These are phyloP conservation scores for Zeus faber DNA, from an alignment of 2,113 vertebrate genomes.

Conservation along the genomic window DNA sequence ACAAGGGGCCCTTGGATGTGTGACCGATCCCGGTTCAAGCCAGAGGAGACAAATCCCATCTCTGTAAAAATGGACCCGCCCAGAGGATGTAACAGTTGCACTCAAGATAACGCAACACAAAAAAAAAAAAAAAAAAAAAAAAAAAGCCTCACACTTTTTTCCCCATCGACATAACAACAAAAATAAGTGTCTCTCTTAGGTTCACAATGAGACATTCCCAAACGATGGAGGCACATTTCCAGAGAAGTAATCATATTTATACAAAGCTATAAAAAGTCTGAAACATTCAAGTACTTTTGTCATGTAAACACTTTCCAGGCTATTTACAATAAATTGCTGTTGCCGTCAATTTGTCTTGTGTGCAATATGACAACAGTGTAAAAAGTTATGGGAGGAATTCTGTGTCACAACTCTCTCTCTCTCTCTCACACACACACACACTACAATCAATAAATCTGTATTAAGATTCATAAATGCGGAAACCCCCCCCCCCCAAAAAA, in stretches of 20 bases:
- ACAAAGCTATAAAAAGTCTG: constrained; percentile 57
- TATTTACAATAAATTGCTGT: constrained; percentile 65
- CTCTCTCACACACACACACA: too few relatives aligned
- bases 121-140: too few relatives aligned
- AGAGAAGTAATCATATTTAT: constrained; percentile 66
- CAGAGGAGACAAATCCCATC: constrained; percentile 17
- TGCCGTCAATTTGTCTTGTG: constrained; percentile 44
- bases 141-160: constrained; percentile 21
- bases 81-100: constrained; percentile 45
- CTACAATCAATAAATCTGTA: too few relatives aligned
- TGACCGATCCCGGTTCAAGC: constrained; percentile 25
- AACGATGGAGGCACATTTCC: constrained; percentile 72
- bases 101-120: too few relatives aligned
- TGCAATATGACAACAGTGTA: constrained; percentile 71
- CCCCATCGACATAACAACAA: constrained; percentile 13
- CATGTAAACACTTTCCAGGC: constrained; percentile 74
- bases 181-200: constrained; percentile 64
- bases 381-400: too few relatives aligned
- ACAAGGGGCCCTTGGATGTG: too few relatives aligned
- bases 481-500: too few relatives aligned
- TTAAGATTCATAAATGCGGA: too few relatives aligned
- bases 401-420: too few relatives aligned
- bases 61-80: constrained; percentile 37
- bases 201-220: constrained; percentile 71
- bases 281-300: constrained; percentile 77